Evolutionary conservation across 2,113 vertebrate species (phyloP).

Genomic region (Aldabrachelys gigantea): DNA sequence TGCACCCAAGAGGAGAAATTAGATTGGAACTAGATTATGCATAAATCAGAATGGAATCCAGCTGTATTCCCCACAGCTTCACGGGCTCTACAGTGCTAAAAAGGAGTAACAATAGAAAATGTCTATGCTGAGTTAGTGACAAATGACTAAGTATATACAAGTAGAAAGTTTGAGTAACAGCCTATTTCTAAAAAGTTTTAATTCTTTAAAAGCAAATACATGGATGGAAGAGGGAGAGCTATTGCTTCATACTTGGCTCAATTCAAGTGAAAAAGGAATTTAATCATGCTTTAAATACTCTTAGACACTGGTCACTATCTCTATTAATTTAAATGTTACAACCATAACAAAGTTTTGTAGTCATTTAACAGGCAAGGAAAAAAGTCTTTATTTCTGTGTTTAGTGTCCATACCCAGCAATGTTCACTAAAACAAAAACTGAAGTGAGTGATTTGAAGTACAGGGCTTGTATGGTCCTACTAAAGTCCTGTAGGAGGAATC

Average conservation of each 20-base stretch:
- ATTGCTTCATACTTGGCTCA: not conserved
- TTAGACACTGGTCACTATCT: not conserved
- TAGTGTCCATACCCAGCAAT: too few relatives aligned
- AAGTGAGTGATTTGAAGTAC: too few relatives aligned
- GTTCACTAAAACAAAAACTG: too few relatives aligned
- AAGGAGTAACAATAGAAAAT: not conserved
- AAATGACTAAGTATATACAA: not conserved
- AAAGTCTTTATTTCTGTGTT: too few relatives aligned
- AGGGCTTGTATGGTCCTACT: too few relatives aligned
- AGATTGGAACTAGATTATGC: not conserved
- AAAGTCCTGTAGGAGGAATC: too few relatives aligned
- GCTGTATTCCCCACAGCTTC: not conserved
- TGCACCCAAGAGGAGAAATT: too few relatives aligned
- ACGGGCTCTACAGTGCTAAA: not conserved
- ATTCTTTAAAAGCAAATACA: not conserved
- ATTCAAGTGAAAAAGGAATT: not conserved
- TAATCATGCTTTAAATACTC: not conserved
- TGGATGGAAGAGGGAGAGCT: not conserved
- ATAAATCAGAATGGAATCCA: not conserved
- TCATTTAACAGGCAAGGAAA: too few relatives aligned
- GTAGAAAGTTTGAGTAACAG: not conserved
- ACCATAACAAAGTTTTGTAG: too few relatives aligned
- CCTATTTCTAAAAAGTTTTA: not conserved
- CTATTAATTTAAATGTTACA: rapidly evolving
- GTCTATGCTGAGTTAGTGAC: not conserved